Evolutionary conservation across 35 echinoderm and acorn worm genomes (phyloP).

Genomic region (Amphiura filiformis): DNA sequence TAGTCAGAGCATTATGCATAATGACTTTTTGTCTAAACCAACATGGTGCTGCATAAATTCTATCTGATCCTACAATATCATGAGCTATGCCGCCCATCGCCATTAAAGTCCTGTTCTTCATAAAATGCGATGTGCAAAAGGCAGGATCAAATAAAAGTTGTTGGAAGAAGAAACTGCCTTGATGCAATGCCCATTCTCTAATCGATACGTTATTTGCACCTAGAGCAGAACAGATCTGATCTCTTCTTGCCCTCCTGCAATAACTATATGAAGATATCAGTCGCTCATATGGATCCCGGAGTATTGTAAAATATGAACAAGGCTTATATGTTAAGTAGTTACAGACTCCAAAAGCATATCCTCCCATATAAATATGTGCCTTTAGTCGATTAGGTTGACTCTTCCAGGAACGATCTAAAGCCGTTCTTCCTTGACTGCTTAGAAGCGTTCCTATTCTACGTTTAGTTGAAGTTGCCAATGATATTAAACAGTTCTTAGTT

Average conservation of each 20-base stretch:
- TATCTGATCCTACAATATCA: not conserved
- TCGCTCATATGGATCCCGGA: slow-evolving; percentile 64
- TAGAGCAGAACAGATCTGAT: slow-evolving; percentile 35
- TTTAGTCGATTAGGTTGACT: not conserved
- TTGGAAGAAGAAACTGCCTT: slow-evolving; percentile 69
- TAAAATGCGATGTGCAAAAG: slow-evolving; percentile 35
- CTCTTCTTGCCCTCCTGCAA: slow-evolving; percentile 47
- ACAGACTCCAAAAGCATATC: slow-evolving; percentile 87
- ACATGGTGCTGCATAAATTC: not conserved
- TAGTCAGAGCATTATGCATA: not conserved
- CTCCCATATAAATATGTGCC: slow-evolving; percentile 56
- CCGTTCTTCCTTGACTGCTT: not conserved
- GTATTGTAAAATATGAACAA: slow-evolving; percentile 67
- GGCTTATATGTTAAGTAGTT: slow-evolving; percentile 30
- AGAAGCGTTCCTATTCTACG: not conserved
- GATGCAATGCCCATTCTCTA: slow-evolving; percentile 60
- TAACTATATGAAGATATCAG: slow-evolving; percentile 52
- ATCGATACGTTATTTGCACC: slow-evolving; percentile 32
- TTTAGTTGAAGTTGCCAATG: not conserved
- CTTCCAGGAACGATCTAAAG: not conserved
- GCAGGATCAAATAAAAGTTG: slow-evolving; percentile 47
- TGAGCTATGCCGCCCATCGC: slow-evolving; percentile 7
- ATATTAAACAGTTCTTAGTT: slow-evolving; percentile 44
- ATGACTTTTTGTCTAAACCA: not conserved
- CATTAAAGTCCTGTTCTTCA: not conserved